Evolutionary conservation across 2,797 vertebrate genomes (phyloP).

Genomic region (Lindbergichthys nudifrons): DNA sequence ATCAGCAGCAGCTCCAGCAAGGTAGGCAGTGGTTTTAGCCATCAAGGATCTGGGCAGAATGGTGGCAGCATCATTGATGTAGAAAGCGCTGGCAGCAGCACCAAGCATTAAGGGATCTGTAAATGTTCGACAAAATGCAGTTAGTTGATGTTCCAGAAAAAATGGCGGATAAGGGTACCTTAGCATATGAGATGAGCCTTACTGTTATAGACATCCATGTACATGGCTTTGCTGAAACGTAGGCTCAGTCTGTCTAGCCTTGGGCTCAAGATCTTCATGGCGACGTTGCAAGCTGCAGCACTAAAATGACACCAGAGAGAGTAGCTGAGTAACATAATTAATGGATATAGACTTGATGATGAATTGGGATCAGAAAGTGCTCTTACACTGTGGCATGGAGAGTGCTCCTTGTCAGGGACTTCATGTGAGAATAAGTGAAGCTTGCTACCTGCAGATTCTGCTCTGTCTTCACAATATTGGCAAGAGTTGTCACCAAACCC

Average conservation of each 20-base stretch:
- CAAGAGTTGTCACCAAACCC: slow-evolving; percentile 78
- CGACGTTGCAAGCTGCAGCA: slow-evolving; percentile 88
- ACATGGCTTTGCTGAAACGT: slow-evolving; percentile 82
- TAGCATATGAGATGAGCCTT: slow-evolving; percentile 51
- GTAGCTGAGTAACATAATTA: background rate
- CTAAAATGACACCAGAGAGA: slow-evolving; percentile 71
- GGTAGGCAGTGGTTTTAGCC: slow-evolving; percentile 81
- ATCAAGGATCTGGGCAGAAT: slow-evolving; percentile 78
- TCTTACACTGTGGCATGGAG: slow-evolving; percentile 86
- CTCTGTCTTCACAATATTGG: slow-evolving; percentile 82
- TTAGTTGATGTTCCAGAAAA: background rate
- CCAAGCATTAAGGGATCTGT: slow-evolving; percentile 83
- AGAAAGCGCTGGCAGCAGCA: slow-evolving; percentile 81
- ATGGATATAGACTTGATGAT: no score
- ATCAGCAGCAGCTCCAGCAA: slow-evolving; percentile 85
- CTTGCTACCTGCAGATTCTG: slow-evolving; percentile 85
- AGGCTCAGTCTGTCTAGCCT: slow-evolving; percentile 82
- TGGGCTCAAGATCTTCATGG: slow-evolving; percentile 82
- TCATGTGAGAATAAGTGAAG: slow-evolving; percentile 87
- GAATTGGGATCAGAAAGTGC: background rate
- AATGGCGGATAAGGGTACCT: background rate
- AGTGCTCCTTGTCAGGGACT: slow-evolving; percentile 84
- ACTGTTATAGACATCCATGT: slow-evolving; percentile 83
- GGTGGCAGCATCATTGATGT: slow-evolving; percentile 82
- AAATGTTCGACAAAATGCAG: background rate